Base-by-base conservation (phyloP, 2,797 vertebrate genomes). In the Rhinophrynus dorsalis region DNA sequence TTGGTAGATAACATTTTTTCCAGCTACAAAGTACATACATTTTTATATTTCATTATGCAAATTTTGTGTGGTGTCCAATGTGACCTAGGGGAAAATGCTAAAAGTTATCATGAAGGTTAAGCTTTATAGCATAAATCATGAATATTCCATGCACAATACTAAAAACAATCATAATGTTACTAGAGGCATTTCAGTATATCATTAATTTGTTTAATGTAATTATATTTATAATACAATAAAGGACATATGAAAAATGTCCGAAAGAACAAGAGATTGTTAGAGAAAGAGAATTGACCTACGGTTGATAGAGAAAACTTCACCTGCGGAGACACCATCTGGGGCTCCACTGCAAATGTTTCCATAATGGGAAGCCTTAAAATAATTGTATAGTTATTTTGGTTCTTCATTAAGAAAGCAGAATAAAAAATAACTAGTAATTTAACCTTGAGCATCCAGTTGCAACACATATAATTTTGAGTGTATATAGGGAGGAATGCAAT, bases 171-270 rank as follows among this genome's bases (percentile, higher is more conserved):
- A 57, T 48, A 58, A 33, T 33, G n/a, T 52, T 32, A 32, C 67
- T 37, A 23, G 44, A 68, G 56, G 56, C 45, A 17, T 42, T 24
- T 21, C 18, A 15, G 24, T 17, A 17, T 17, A 60, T 23, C 56
- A 60, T 61, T 68, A 42, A 68, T 60, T 60, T 45, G 21, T 52
- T 42, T 60, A 52, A 27, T 52, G 30, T 51, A 52, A 68, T 52
- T 24, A 52, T 44, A 32, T 40, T 50, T 21, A 13, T 35, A n/a
- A 29, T 51, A 32, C 6, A 13, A 30, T 5, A 60, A 60, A 29
- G 8, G 26, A 10, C 24, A 33, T 52, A 10, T 26, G 42, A 58
- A n/a, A 48, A 18, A 48, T 57, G 23, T 17, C 55, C 12, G 18
- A 26, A 33, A 51, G 13, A 38, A 15, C 12, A 15, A 12, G 3